Base-by-base conservation (phyloP, 2,113 vertebrate species). In the Cebidichthys violaceus region DNA sequence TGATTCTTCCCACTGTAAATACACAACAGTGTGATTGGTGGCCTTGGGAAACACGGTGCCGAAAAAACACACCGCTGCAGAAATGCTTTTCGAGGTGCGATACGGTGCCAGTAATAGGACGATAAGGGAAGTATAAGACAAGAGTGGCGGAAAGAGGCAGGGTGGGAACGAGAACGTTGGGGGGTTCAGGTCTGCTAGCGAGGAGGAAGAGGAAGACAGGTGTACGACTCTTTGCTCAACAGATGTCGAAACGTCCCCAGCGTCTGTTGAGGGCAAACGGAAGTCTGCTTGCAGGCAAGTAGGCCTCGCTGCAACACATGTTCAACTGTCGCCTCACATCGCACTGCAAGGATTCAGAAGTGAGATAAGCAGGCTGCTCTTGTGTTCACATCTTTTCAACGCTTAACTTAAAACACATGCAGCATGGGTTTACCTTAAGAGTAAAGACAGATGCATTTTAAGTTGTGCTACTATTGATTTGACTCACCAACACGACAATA, bases 171-270 rank as follows among this genome's bases (percentile, higher is more conserved):
- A 79, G 59, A 77, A 70, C 8, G 47, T 43, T 35, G 45, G 79
- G 33, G 65, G 73, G 86, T 74, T 86, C 84, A 71, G 77, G 79
- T 89, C 70, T 75, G 81, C 89, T 85, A 71, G 83, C 79, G 70
- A 88, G 86, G 79, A 92, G 94, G 92, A 94, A 95, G 91, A 90
- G 94, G 92, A 93, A 93, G 86, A 92, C 95, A 95, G 95, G 95
- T 95, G 94, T 92, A 84, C 81, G 41, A 68, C 62, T 54, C 79
- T 94, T 92, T 91, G 86, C 94, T 92, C 90, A 93, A 93, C 94
- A 94, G 90, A 94, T 94, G 92, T 90, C 88, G 91, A 94, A 95
- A 94, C 76, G 61, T 92, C 86, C 86, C 71, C 80, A 20, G 83
- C 67, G 89, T 92, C 90, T 90, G 92, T 92, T 93, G 88, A 89